phyloP scores from a whole-genome alignment of 2,888 invertebrate species.

The Zele albiditarsus region DNA sequence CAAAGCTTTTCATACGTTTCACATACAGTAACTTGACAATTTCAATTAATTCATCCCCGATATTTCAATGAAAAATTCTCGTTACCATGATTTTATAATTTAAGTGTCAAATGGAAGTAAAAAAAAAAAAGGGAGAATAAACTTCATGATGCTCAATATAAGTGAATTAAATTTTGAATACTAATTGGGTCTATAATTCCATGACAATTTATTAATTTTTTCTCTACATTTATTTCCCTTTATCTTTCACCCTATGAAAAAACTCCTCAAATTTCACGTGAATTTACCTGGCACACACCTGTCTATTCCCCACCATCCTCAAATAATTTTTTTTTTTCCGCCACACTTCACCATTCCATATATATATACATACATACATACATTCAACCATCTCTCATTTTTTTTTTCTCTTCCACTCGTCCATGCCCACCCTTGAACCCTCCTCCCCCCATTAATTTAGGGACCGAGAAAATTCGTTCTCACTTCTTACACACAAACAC shows the following conservation, averaged over 20 bases:
- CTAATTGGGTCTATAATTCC: not conserved
- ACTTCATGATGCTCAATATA: not conserved
- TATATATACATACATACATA: slow-evolving; percentile 46
- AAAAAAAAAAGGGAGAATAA: not conserved
- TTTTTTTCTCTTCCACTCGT: too few species aligned
- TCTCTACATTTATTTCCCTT: slow-evolving; percentile 71
- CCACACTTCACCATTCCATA: not conserved
- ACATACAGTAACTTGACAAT: not conserved
- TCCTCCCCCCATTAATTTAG: slow-evolving; percentile 73
- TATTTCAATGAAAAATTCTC: not conserved
- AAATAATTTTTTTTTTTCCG: not conserved
- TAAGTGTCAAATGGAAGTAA: not conserved
- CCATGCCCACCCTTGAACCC: slow-evolving; percentile 64
- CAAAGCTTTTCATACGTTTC: not conserved
- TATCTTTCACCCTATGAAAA: slow-evolving; percentile 59
- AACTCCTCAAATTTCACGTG: slow-evolving; percentile 47
- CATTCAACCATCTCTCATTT: too few species aligned
- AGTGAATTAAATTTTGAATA: not conserved
- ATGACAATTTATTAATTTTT: slow-evolving; percentile 6
- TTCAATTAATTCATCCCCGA: not conserved
- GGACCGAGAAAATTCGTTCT: slow-evolving; percentile 58
- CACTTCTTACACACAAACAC: slow-evolving; percentile 56
- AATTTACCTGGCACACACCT: slow-evolving; percentile 46
- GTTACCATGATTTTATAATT: not conserved
- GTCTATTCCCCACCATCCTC: slow-evolving; percentile 43